Base-by-base conservation (phyloP, 2,888 invertebrate genomes). In the Exephanes ischioxanthus region DNA sequence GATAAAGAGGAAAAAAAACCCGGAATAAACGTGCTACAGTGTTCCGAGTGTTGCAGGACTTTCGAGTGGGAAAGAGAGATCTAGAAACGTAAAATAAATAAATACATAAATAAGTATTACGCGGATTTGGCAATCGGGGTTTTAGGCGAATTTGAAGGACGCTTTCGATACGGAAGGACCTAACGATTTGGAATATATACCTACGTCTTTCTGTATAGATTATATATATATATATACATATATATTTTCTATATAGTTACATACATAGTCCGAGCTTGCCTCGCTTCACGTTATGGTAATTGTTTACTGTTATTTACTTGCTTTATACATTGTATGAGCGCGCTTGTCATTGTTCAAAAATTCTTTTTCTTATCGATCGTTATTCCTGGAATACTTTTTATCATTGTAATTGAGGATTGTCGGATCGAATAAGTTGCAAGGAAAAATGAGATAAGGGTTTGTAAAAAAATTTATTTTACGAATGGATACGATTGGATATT, bases 11-110 rank as follows among this genome's bases (percentile, higher is more conserved):
- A 1, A 53, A 6, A 30, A 70, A 37, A 58, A 58, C 16, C 14
- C 4, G 58, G 26, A 58, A 66, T 37, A 58, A 82, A 53, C 71
- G 76, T 55, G 66, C 16, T 26, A 67, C 72, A 51, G 78, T 79
- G 67, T 67, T 78, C 53, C 82, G 76, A 63, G 68, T 61, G 33
- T 19, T 26, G 41, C 26, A 79, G 14, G 7, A 55, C 22, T n/a
- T 80, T 26, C 45, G 45, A 48, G 16, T 16, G 45, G 16, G 41
- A 41, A 9, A 30, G 26, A 58, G 37, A 19, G 48, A 63, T 26
- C 30, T n/a, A 53, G 11, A 68, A 58, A 30, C 63, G 37, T 72
- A 48, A 63, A 77, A 80, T 68, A 71, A 67, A 63, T 68, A 63
- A 70, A 55, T 19, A 41, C 19, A 58, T 19, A 30, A 48, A 33